phyloP scores from a whole-genome alignment of 1,140 invertebrate species.

The Listronotus oregonensis region DNA sequence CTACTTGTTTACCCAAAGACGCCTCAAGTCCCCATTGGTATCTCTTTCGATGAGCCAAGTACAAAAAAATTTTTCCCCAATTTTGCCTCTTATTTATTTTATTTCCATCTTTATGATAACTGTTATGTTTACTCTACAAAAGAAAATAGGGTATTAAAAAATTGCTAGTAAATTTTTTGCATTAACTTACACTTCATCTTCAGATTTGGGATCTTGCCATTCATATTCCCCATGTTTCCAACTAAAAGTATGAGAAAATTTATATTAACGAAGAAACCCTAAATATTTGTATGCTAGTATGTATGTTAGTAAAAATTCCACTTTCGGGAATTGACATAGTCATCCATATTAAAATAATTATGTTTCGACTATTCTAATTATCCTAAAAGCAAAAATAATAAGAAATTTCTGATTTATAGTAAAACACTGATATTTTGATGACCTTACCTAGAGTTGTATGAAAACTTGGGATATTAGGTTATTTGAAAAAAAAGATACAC shows the following conservation, averaged over 20 bases:
- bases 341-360: too few species aligned
- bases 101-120: slow-evolving; percentile 86
- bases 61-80: slow-evolving; percentile 95
- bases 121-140: slow-evolving; percentile 84
- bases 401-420: too few species aligned
- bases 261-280: not conserved
- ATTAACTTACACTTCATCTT: slow-evolving; percentile 80
- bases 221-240: slow-evolving; percentile 83
- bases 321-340: too few species aligned
- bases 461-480: not conserved
- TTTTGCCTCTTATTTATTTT: slow-evolving; percentile 82
- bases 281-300: too few species aligned
- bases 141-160: slow-evolving; percentile 24
- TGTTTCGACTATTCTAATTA: too few species aligned
- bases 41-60: slow-evolving; percentile 90
- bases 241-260: slow-evolving; percentile 8
- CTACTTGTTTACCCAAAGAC: slow-evolving; percentile 59
- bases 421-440: not conserved
- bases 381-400: too few species aligned
- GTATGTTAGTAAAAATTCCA: too few species aligned
- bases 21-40: slow-evolving; percentile 98
- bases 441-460: slow-evolving; percentile 11
- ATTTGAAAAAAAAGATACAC: not conserved
- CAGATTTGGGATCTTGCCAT: slow-evolving; percentile 89
- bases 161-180: not conserved